Conservation (phyloP, 2,888 invertebrate species). For the Cryptosula pallasiana region DNA sequence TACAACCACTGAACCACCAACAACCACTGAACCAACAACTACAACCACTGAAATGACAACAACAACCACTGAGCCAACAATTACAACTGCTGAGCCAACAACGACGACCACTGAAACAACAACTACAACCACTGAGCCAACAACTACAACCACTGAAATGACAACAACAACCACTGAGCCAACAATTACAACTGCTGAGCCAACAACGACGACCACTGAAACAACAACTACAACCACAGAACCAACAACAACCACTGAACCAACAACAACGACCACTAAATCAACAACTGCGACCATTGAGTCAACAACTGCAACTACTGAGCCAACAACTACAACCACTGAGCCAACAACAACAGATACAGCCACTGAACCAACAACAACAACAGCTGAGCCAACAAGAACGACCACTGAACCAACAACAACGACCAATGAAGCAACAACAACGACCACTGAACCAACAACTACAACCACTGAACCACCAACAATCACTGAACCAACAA, state of each 20-base stretch:
- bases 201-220: neutral
- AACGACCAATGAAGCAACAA: too few species aligned
- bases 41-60: neutral
- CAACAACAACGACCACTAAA: neutral
- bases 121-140: neutral
- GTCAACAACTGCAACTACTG: too few species aligned
- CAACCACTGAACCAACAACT: slow-evolving; percentile 12
- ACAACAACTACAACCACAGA: neutral
- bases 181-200: neutral
- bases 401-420: too few species aligned
- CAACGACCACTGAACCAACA: too few species aligned
- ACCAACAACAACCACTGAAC: neutral
- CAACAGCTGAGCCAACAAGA: too few species aligned
- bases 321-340: too few species aligned
- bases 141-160: neutral
- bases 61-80: neutral
- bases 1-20: slow-evolving; percentile 8
- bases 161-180: too few species aligned
- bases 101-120: neutral
- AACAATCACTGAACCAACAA: too few species aligned
- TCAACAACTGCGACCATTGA: too few species aligned
- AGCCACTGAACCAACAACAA: too few species aligned
- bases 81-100: neutral
- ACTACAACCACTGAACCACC: too few species aligned
- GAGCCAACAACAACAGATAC: too few species aligned